These are phyloP conservation scores for Melanotaenia boesemani DNA, from an alignment of 2,797 vertebrate genomes.

Conservation along the genomic window DNA sequence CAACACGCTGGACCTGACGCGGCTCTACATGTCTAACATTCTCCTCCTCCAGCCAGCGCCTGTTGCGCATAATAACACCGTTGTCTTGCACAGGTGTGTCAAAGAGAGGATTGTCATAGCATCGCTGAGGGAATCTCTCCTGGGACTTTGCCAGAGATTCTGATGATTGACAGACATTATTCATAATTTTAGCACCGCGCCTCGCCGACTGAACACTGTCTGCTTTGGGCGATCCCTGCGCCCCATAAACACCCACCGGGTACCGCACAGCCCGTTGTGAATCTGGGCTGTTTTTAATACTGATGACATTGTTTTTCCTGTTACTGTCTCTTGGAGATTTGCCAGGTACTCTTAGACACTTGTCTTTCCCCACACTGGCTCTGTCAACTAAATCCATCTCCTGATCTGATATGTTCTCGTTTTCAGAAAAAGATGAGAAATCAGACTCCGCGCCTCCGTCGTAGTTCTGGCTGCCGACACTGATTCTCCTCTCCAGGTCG, in stretches of 20 bases:
- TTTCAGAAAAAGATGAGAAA: constrained; percentile 92
- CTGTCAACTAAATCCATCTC: constrained; percentile 82
- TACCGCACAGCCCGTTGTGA: constrained; percentile 73
- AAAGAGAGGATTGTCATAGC: constrained; percentile 63
- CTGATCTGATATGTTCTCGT: constrained; percentile 88
- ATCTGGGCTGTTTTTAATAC: constrained; percentile 82
- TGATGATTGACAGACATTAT: constrained; percentile 74
- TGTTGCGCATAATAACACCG: constrained; percentile 82
- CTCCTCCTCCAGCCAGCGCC: constrained; percentile 79
- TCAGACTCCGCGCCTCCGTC: constrained; percentile 87
- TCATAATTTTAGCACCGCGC: constrained; percentile 72
- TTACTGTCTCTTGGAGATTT: constrained; percentile 68
- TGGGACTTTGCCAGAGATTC: constrained; percentile 72
- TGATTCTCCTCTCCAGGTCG: constrained; percentile 81
- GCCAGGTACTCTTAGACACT: constrained; percentile 62
- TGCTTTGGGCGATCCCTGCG: constrained; percentile 72
- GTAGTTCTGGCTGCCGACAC: constrained; percentile 76
- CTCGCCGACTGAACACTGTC: constrained; percentile 66
- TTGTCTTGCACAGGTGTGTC: constrained; percentile 82
- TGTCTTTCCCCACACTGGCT: constrained; percentile 64
- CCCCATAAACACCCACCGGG: constrained; percentile 67
- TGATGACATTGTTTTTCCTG: constrained; percentile 74
- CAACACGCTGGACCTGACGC: constrained; percentile 67
- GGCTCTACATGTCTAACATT: constrained; percentile 71
- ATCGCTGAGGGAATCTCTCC: constrained; percentile 69